Percentiles rank a stretch among this genome's conserved stretches.
Conservation (phyloP, 1,140 invertebrate species). For the Drosophila neocordata region DNA sequence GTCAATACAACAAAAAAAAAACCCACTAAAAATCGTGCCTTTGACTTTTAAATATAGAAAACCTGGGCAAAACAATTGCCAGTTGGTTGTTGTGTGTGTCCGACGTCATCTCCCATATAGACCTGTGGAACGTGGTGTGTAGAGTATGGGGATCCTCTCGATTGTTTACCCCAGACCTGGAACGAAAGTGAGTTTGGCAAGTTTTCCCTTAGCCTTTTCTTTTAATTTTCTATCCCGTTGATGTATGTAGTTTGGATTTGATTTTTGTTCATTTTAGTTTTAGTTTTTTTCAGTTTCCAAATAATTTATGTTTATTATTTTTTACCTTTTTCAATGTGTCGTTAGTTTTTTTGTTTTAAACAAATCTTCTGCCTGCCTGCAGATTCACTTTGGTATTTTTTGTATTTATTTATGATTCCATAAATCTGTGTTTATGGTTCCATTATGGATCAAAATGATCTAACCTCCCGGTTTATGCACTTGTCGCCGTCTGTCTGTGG, state of each 20-base stretch:
- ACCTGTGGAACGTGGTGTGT: conserved; percentile 30
- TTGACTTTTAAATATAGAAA: conserved; percentile 76
- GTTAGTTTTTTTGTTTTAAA: conserved; percentile 61
- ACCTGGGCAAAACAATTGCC: conserved; percentile 54
- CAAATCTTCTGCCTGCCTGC: conserved; percentile 50
- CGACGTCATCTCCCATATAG: conserved; percentile 46
- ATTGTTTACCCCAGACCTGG: conserved; percentile 39
- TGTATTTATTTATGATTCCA: conserved; percentile 61
- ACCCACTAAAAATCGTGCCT: conserved; percentile 49
- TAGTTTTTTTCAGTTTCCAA: conserved; percentile 47
- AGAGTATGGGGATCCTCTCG: conserved; percentile 23
- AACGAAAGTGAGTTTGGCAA: conserved; percentile 35
- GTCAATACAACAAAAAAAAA: not conserved
- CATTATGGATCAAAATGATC: conserved; percentile 47
- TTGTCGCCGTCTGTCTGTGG: conserved; percentile 9
- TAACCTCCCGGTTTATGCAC: conserved; percentile 32
- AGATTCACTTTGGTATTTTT: conserved; percentile 39
- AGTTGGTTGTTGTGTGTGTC: conserved; percentile 19
- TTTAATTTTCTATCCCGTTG: conserved; percentile 41
- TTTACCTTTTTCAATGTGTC: conserved; percentile 78
- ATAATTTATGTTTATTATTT: conserved; percentile 80
- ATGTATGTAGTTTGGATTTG: conserved; percentile 11
- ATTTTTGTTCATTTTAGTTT: conserved; percentile 27
- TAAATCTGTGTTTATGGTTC: conserved; percentile 66
- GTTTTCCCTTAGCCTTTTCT: conserved; percentile 1